Evolutionary conservation across 1,140 invertebrate species (phyloP).

Genomic region (Brevipalpus yothersi): DNA sequence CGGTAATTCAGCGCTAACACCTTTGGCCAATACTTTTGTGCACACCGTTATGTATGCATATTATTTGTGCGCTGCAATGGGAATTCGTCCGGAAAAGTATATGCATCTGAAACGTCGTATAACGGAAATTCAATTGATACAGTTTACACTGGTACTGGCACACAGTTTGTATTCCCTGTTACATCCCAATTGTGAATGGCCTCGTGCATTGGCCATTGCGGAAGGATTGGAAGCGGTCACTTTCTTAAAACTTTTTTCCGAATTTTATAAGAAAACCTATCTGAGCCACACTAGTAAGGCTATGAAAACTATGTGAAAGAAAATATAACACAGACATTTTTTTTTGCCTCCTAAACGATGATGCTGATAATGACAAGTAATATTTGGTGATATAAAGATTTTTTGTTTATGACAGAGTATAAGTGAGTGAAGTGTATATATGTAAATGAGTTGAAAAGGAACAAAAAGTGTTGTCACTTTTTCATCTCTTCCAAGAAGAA

Average conservation of each 20-base stretch:
- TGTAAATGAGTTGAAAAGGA: too few relatives aligned
- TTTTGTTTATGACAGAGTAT: too few relatives aligned
- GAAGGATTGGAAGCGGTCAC: not conserved
- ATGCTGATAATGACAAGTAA: not conserved
- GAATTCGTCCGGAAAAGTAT: conserved; percentile 28
- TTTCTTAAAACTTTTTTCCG: not conserved
- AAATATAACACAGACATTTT: not conserved
- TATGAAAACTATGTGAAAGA: not conserved
- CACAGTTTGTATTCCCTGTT: not conserved
- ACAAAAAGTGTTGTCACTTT: too few relatives aligned
- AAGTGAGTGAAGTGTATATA: too few relatives aligned
- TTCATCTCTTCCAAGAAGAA: not conserved
- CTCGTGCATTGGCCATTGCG: not conserved
- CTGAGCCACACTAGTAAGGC: not conserved
- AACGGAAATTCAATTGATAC: conserved; percentile 27
- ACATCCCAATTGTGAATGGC: not conserved
- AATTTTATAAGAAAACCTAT: not conserved
- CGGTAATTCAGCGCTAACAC: conserved; percentile 29
- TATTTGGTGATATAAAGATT: too few relatives aligned
- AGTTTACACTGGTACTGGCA: not conserved
- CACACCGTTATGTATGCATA: conserved; percentile 28
- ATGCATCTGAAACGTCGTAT: conserved; percentile 18
- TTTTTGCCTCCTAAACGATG: not conserved
- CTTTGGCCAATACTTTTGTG: conserved; percentile 29
- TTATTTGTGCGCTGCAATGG: conserved; percentile 25